A percentile compares a stretch with the other conserved stretches of the same genome.
Evolutionary conservation across 2,113 vertebrate genomes (phyloP).

Genomic region (Hippocampus barbouri): DNA sequence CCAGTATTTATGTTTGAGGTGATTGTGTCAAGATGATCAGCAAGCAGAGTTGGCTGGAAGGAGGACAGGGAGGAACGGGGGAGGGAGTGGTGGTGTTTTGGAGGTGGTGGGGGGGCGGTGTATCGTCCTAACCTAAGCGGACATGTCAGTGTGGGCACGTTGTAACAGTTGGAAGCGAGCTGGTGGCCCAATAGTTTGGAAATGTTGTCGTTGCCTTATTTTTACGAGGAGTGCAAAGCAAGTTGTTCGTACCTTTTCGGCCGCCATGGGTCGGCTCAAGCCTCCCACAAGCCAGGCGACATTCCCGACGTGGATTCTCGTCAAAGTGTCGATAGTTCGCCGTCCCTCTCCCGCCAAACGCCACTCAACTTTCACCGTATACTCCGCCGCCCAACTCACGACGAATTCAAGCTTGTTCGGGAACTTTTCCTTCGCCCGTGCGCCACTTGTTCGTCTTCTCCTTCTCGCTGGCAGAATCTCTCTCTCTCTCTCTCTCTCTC

Average conservation of each 20-base stretch:
- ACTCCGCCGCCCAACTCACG: not conserved
- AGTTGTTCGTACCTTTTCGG: slow-evolving; percentile 3
- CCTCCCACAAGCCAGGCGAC: not conserved
- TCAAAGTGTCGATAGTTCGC: not conserved
- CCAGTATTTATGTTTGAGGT: not conserved
- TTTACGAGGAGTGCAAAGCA: not conserved
- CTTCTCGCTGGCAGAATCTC: not conserved
- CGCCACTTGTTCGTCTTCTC: not conserved
- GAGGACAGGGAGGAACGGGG: not conserved
- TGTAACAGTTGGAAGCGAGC: not conserved
- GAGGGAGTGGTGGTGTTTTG: not conserved
- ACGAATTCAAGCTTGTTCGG: not conserved
- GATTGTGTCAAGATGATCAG: not conserved
- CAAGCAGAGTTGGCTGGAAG: not conserved
- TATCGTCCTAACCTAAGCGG: not conserved
- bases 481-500: not conserved
- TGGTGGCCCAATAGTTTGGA: not conserved
- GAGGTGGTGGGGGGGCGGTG: not conserved
- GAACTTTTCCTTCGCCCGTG: not conserved
- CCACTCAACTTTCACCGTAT: too few species aligned
- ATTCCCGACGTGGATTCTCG: not conserved
- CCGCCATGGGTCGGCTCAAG: not conserved
- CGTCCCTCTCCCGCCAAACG: not conserved
- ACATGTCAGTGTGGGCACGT: slow-evolving; percentile 3
- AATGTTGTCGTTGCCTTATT: not conserved